phyloP scores from a whole-genome alignment of 1,140 invertebrate species.

The Myzus persicae region DNA sequence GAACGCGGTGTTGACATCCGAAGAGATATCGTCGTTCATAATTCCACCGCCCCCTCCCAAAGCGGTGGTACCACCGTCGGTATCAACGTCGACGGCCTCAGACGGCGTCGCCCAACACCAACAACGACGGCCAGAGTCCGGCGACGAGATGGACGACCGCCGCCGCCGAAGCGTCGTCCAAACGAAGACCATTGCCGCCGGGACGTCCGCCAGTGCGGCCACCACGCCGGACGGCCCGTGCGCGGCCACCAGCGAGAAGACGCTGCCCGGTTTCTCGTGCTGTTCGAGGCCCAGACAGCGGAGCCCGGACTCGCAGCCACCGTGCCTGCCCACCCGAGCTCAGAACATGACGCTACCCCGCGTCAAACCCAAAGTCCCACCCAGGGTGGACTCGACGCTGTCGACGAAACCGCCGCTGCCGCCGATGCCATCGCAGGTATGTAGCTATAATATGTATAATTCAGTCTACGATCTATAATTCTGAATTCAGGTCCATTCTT shows the following conservation, averaged over 20 bases:
- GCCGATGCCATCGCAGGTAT: conserved; percentile 72
- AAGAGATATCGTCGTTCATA: conserved; percentile 81
- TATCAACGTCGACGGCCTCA: neutral
- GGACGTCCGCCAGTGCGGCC: neutral
- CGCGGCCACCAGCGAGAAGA: conserved; percentile 38
- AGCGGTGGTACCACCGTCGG: neutral
- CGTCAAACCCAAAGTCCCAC: conserved; percentile 56
- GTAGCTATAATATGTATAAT: conserved; percentile 60
- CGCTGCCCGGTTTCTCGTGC: conserved; percentile 59
- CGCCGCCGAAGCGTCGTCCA: neutral
- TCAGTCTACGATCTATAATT: neutral
- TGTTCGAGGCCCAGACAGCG: conserved; percentile 60
- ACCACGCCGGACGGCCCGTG: conserved; percentile 26
- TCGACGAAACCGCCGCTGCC: conserved; percentile 73
- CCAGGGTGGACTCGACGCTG: conserved; percentile 48
- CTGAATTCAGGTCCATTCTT: neutral
- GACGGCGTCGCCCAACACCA: neutral
- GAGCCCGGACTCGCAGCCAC: conserved; percentile 66
- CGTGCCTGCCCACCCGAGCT: conserved; percentile 63
- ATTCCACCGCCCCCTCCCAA: conserved; percentile 79
- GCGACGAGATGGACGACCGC: neutral
- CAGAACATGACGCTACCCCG: conserved; percentile 50
- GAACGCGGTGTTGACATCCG: conserved; percentile 73
- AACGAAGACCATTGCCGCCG: neutral
- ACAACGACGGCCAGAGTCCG: neutral